phyloP scores from a whole-genome alignment of 2,113 vertebrate species.

The Lampris incognitus region DNA sequence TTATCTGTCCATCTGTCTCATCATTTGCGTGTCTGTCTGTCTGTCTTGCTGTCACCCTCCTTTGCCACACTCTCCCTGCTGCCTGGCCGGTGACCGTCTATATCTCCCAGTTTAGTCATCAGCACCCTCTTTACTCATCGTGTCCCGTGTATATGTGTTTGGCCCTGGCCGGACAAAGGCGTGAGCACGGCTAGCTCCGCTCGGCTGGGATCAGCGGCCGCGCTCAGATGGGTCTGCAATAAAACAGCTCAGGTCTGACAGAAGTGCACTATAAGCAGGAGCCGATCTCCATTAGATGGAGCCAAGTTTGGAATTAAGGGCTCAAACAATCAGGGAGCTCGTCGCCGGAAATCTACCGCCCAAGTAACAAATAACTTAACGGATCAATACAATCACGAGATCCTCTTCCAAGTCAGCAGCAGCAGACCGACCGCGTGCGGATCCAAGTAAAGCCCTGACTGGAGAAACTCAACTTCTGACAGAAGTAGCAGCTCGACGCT shows the following conservation, averaged over 20 bases:
- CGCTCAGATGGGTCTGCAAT: slow-evolving; percentile 50
- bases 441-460: slow-evolving; percentile 7
- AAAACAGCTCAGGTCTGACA: slow-evolving; percentile 76
- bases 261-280: slow-evolving; percentile 77
- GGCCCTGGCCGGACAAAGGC: slow-evolving; percentile 37
- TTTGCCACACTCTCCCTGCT: slow-evolving; percentile 12
- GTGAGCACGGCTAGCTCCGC: slow-evolving; percentile 28
- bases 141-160: slow-evolving; percentile 48
- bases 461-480: background rate
- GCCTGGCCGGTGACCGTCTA: background rate
- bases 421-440: slow-evolving; percentile 10
- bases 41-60: background rate
- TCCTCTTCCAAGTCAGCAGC: slow-evolving; percentile 53
- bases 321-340: slow-evolving; percentile 74
- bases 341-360: slow-evolving; percentile 67
- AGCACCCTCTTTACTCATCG: slow-evolving; percentile 41
- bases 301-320: slow-evolving; percentile 82
- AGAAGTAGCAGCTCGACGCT: slow-evolving; percentile 10
- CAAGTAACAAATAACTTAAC: slow-evolving; percentile 78
- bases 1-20: too few relatives aligned
- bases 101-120: slow-evolving; percentile 54
- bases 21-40: slow-evolving; percentile 13
- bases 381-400: slow-evolving; percentile 67
- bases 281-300: slow-evolving; percentile 66
- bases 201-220: slow-evolving; percentile 55